phyloP scores from a whole-genome alignment of 1,140 invertebrate species.

The Saxidomus purpurata region DNA sequence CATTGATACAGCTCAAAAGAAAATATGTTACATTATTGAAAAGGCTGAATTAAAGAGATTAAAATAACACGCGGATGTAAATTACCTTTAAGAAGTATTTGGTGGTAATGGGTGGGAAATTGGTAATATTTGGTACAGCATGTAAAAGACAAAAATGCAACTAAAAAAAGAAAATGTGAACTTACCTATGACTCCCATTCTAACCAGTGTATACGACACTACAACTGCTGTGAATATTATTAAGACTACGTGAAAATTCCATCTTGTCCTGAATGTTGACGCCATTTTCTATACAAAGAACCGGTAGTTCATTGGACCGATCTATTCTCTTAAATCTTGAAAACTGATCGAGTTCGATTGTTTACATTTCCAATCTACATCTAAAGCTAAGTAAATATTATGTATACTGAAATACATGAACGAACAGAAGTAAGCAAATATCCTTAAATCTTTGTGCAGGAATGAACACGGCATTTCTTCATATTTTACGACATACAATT shows the following conservation, averaged over 20 bases:
- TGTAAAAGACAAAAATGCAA: no score
- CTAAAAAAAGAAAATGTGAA: no score
- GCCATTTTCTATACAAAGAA: constrained; percentile 12
- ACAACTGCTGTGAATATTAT: neutral
- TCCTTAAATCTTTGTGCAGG: neutral
- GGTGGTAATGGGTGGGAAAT: no score
- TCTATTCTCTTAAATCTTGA: neutral
- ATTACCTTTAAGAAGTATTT: no score
- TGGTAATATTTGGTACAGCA: no score
- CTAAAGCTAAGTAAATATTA: neutral
- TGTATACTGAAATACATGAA: neutral
- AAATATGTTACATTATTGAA: neutral
- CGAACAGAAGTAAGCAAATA: neutral
- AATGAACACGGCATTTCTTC: neutral
- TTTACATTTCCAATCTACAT: constrained; percentile 4
- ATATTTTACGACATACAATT: neutral
- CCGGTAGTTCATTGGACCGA: neutral
- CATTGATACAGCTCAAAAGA: no score
- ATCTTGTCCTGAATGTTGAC: constrained; percentile 12
- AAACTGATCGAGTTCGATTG: neutral
- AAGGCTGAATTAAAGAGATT: no score
- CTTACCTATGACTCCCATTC: constrained; percentile 18
- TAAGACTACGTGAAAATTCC: constrained; percentile 20
- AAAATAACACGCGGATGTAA: no score
- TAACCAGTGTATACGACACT: constrained; percentile 9